Evolutionary conservation across 2,888 invertebrate species (phyloP), one percentile per base, ranked within the genome.

Genomic region (Sialis fuliginosa): DNA sequence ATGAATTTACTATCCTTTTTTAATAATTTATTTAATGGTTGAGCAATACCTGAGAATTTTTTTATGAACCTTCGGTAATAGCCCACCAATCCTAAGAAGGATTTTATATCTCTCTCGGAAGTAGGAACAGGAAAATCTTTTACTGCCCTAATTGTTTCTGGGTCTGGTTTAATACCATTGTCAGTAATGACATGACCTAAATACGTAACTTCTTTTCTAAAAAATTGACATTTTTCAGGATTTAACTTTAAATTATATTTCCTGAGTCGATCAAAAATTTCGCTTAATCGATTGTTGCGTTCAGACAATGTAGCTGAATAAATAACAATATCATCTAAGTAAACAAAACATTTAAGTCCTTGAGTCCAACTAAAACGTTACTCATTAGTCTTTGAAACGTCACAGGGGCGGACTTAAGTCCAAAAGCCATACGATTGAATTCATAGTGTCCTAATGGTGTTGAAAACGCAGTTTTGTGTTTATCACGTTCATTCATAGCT

Each of bases 361-460:
- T 56, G 56, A 62, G 40, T 5, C 60, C 61, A 32, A 54, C 41
- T 6, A 65, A 48, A 0, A 64, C 55, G 46, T 52, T 56, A 39
- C 62, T 58, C 62, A 64, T 64, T 22, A 60, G 48, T 6, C 62
- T 45, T 52, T 63, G 63, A 46, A 65, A 63, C 0, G 62, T 62
- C 1, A 59, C 57, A 1, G 65, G 64, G 1, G 64, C 62, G 48
- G 62, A 63, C 54, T 59, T 60, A 6, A 67, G 55, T 2, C 60
- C 64, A 51, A 64, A 61, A 0, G 60, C 60, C 57, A 63, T 58
- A 13, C 60, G 46, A 6, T 49, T 52, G 44, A 55, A 64, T 50
- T 63, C 57, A 43, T 54, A 62, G 48, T 62, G 62, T 30, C 60
- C 62, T 6, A 48, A 44, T 32, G 54, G 56, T 6, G 56, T 55